A percentile compares a stretch with the other conserved stretches of the same genome.
These are phyloP conservation scores for Drosophila fuyamai DNA, from an alignment of 1,140 invertebrate species.

Conservation along the genomic window DNA sequence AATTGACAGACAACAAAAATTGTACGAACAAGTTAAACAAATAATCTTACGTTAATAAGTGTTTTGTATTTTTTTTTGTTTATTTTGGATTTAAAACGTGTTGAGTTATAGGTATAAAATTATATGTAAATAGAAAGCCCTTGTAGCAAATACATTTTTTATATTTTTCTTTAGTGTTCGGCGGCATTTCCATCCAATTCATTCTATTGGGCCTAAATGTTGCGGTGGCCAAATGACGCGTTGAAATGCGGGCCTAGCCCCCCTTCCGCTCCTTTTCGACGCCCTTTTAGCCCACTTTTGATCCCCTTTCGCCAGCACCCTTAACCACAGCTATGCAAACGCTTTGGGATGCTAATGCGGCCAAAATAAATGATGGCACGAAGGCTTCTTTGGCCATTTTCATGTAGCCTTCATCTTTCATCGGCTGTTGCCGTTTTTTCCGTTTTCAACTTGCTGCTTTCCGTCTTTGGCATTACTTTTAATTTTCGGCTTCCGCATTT, in stretches of 20 bases:
- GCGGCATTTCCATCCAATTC: slow-evolving; percentile 15
- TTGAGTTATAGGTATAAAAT: too few relatives aligned
- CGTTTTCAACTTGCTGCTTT: background rate
- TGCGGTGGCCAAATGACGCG: slow-evolving; percentile 32
- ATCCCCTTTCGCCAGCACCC: background rate
- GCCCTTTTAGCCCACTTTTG: slow-evolving; percentile 1
- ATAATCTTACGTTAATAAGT: too few relatives aligned
- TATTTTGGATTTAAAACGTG: too few relatives aligned
- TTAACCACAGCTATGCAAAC: slow-evolving; percentile 36
- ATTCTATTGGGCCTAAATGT: slow-evolving; percentile 18
- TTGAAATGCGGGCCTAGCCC: slow-evolving; percentile 22
- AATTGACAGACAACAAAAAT: background rate
- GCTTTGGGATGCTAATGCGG: slow-evolving; percentile 38
- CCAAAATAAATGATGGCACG: slow-evolving; percentile 42
- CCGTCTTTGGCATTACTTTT: slow-evolving; percentile 30
- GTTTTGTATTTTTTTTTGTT: too few relatives aligned
- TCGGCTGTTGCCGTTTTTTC: slow-evolving; percentile 2
- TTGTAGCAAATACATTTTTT: background rate
- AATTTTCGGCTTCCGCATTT: slow-evolving; percentile 49
- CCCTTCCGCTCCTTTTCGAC: background rate
- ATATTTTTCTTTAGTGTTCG: background rate
- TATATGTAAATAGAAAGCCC: too few relatives aligned
- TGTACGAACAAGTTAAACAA: too few relatives aligned
- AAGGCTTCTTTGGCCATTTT: slow-evolving; percentile 32
- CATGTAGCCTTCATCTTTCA: slow-evolving; percentile 46